Evolutionary conservation across 2,797 vertebrate species (phyloP).

Genomic region (Peromyscus aztecus): DNA sequence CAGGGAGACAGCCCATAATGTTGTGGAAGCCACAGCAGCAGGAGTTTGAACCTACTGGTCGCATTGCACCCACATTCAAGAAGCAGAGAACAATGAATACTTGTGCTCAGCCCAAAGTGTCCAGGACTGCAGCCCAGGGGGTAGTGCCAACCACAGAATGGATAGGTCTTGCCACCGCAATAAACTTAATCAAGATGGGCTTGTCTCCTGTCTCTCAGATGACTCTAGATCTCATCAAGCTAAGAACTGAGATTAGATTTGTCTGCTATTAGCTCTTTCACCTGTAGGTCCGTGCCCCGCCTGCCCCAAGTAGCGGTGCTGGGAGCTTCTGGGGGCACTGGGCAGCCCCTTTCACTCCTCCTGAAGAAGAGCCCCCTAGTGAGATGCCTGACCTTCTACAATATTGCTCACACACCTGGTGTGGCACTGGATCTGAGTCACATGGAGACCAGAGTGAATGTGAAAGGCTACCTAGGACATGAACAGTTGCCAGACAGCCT

Average conservation of each 20-base stretch:
- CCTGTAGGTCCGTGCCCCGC: no score
- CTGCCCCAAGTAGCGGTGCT: conserved; percentile 92
- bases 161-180: background rate
- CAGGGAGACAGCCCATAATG: no score
- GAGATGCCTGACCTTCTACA: conserved; percentile 94
- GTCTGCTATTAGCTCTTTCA: no score
- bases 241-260: background rate
- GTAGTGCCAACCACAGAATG: background rate
- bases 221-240: background rate
- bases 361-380: conserved; percentile 98
- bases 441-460: conserved; percentile 95
- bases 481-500: no score
- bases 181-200: background rate
- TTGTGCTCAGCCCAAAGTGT: background rate
- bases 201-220: no score
- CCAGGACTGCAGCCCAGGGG: no score
- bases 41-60: background rate
- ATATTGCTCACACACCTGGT: conserved; percentile 98
- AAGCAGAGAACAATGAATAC: background rate
- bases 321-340: conserved; percentile 97
- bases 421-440: conserved; percentile 98
- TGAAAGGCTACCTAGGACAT: conserved; percentile 88
- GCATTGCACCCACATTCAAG: background rate
- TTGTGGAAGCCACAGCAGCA: background rate
- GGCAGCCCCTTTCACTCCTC: conserved; percentile 97